Conservation (phyloP, 30 jellyfish, hydroid and myxozoan genomes). For the Turritopsis dohrnii region DNA sequence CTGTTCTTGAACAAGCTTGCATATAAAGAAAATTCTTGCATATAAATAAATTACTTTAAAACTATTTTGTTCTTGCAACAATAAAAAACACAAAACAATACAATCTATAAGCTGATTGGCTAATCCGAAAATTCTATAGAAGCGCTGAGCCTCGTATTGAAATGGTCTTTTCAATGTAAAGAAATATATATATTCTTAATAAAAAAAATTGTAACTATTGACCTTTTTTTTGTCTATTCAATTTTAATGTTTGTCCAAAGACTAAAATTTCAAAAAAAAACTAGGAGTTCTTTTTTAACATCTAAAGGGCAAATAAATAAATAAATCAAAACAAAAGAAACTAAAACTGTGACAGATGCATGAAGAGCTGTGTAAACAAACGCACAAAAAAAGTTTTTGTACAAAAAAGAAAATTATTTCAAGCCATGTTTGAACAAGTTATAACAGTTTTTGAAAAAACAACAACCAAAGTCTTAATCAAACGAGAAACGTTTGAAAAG, state of each 20-base stretch:
- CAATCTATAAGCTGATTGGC: conserved; percentile 74
- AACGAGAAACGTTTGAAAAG: background rate
- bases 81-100: conserved; percentile 7
- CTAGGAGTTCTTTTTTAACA: background rate
- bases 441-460: background rate
- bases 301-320: background rate
- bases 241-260: background rate
- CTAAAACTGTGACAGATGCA: conserved; percentile 17
- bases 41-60: background rate
- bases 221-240: background rate
- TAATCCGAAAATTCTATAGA: conserved; percentile 31
- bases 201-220: conserved; percentile 1
- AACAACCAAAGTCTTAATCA: background rate
- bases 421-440: background rate
- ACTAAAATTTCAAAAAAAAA: background rate
- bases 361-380: conserved; percentile 2
- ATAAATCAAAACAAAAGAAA: background rate
- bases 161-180: background rate
- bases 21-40: background rate
- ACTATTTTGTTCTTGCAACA: background rate
- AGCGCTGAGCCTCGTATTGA: conserved; percentile 61
- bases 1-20: background rate
- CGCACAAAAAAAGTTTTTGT: background rate
- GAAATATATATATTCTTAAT: background rate
- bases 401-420: background rate